Base-by-base conservation (phyloP, 37 sponge, comb jelly and placozoan species). In the Mnemiopsis leidyi region DNA sequence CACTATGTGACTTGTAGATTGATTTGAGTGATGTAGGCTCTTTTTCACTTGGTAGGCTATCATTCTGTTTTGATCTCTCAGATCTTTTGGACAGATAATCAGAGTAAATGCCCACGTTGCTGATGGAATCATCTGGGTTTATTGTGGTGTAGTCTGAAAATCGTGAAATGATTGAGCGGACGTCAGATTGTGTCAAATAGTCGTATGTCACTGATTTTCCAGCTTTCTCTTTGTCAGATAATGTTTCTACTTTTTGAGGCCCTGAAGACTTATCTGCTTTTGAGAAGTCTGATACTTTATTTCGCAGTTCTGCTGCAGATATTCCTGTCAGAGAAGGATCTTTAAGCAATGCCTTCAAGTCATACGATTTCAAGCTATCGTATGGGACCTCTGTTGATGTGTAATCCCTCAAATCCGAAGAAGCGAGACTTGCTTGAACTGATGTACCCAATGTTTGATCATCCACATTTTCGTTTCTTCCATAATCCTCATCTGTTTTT, bases 81-180 rank as follows among this genome's bases (percentile, higher is more conserved):
- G 75, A 71, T 71, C 75, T 71, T 25, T 71, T 71, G 2, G 75
- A n/a, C 20, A 29, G 75, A 25, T 29, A 71, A 25, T n/a, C 30
- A 5, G 25, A 28, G 20, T 71, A 71, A 23, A 28, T 28, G 25
- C 75, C 75, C 3, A 71, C 75, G 3, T 71, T n/a, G 30, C 75
- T 71, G 30, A 71, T 28, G n/a, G 75, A 71, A 71, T 71, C 75
- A n/a, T 71, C 75, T 23, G 75, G 75, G n/a, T 71, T n/a, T 3
- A 71, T 71, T 25, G 25, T 28, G 5, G 75, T 29, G 20, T 71
- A 71, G 75, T 71, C 75, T 28, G 75, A 71, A 29, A 71, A 29
- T 28, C 30, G 5, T 7, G 75, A 71, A 7, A 71, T 71, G 5
- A 71, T 71, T 5, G 75, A 71, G n/a, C n/a, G 75, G 75, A 71